phyloP scores from a whole-genome alignment of 2,888 invertebrate genomes.

The Emmelina monodactyla region DNA sequence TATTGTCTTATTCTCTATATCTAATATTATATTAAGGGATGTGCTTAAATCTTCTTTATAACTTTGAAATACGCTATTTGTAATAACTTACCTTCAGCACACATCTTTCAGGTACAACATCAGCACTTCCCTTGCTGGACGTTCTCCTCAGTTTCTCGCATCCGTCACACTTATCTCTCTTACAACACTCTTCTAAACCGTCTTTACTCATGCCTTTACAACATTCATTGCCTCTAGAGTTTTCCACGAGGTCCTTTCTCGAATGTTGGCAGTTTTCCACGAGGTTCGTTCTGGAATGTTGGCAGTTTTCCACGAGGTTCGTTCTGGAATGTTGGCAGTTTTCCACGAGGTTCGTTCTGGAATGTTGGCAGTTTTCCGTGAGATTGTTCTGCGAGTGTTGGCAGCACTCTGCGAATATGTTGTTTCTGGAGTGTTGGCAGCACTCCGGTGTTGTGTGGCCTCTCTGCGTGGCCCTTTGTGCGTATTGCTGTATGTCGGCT shows the following conservation, averaged over 20 bases:
- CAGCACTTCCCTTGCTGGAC: conserved; percentile 21
- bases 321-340: conserved; percentile 4
- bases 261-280: background rate
- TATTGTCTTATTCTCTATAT: too few species aligned
- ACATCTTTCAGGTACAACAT: conserved; percentile 18
- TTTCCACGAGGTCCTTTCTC: background rate
- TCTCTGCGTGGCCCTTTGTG: conserved; percentile 48
- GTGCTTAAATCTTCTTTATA: too few species aligned
- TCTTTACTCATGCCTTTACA: background rate
- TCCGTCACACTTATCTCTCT: conserved; percentile 13
- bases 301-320: conserved; percentile 9
- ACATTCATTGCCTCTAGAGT: background rate
- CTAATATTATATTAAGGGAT: too few species aligned
- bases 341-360: background rate
- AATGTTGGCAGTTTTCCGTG: background rate
- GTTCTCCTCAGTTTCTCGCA: conserved; percentile 14
- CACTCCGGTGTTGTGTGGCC: conserved; percentile 57
- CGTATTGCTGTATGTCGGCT: conserved; percentile 78
- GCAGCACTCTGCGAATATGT: conserved; percentile 1
- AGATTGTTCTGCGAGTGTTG: conserved; percentile 10
- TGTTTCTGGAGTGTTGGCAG: conserved; percentile 15
- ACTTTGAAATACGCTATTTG: conserved; percentile 24
- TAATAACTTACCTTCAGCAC: conserved; percentile 19
- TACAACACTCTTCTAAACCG: conserved; percentile 5
- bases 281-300: background rate